Base-by-base conservation (phyloP, 2,113 vertebrate genomes). In the Puma concolor region DNA sequence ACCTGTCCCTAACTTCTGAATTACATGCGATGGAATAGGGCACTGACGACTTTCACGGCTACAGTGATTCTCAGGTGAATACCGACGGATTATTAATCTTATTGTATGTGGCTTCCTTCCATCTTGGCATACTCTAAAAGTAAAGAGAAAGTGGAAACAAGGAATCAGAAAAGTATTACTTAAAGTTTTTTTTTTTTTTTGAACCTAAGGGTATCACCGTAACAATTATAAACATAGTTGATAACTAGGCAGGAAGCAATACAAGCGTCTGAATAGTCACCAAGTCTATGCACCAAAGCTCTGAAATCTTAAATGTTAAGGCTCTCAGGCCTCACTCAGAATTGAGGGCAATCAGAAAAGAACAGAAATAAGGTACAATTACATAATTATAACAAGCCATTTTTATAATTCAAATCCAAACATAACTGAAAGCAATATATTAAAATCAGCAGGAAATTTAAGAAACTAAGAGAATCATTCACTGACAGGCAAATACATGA, bases 31-130 rank as follows among this genome's bases (percentile, higher is more conserved):
- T 3, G 99, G 99, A 88, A 99, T 91, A 0, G 99, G 98, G 95
- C 99, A 99, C 98, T 99, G 99, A 0, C 99, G 99, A 86, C 99
- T 99, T 96, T 99, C 99, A 74, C 99, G 99, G 63, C 92, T 98
- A 93, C 98, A 98, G 98, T 99, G 99, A 87, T 98, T 99, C 88
- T 98, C 98, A 16, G 98, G 76, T 0, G 99, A 98, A 97, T 97
- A 98, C 64, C 98, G 99, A 7, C 99, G 99, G 48, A 99, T 98
- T 31, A 98, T 98, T 74, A 99, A 95, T 19, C 99, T 98, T 48
- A 99, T 36, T 2, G 99, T 99, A 90, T 99, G 99, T 0, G 99
- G 99, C 79, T 98, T 99, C 90, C 99, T 99, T 85, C 99, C 99
- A 36, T 99, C 99, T 71, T 98, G 99, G 88, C 91, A 54, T 98